Evolutionary conservation across 2,113 vertebrate genomes (phyloP), one percentile per base, ranked within the genome.

Genomic region (Phoxinus phoxinus): DNA sequence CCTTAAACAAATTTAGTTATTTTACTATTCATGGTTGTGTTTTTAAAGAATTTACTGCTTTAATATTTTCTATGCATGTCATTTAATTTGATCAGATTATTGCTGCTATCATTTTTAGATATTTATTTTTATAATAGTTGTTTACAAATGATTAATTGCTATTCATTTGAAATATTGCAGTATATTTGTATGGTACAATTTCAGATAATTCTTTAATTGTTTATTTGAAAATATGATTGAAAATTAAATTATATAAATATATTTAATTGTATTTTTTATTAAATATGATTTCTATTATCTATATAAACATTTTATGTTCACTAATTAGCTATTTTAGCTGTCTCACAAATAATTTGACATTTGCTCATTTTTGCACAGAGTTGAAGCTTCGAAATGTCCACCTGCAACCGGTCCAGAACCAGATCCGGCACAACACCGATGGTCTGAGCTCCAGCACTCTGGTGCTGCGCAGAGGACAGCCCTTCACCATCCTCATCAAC

Each of bases 381-480:
- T 85, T 93, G 3, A 85, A 11, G 0, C 82, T 95, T 23, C 15
- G 87, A 46, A 0, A 88, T 88, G 88, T 91, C 12, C 85, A 89
- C 81, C 72, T 92, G 90, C 90, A 94, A 53, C 59, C 48, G 3
- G 7, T 32, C 0, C 87, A 91, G 32, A 95, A 95, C 87, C 82
- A 90, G 75, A 8, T 83, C 32, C 81, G 56, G 7, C 95, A 95
- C 87, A 83, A 76, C 41, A 94, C 94, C 0, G 37, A 89, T 12
- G 93, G 86, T 51, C 90, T 95, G 86, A 86, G 56, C 63, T 84
- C 90, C 76, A 84, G 85, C 12, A 23, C 37, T 51, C 86, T 95
- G 89, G 94, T 95, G 81, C 90, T 95, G 79, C 91, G 95, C 8
- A 91, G 95, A 91, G 95, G 95, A 65, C 88, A 89, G 21, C 86